Conservation (phyloP, 2,888 invertebrate species). For the Chouioia cunea region DNA sequence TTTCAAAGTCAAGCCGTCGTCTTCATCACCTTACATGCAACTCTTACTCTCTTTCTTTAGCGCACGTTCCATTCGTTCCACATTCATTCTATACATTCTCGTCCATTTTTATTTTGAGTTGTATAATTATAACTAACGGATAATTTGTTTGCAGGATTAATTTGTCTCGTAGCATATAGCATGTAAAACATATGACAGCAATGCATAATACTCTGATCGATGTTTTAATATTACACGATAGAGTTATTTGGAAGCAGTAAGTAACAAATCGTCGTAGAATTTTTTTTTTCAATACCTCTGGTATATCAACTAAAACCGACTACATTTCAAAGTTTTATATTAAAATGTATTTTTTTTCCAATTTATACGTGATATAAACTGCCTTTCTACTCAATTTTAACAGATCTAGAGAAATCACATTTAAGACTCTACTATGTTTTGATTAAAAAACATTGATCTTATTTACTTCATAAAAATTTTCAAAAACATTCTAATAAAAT, state of each 20-base stretch:
- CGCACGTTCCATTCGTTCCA: background rate
- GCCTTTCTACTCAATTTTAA: constrained; percentile 35
- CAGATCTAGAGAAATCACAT: constrained; percentile 39
- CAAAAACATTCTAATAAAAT: constrained; percentile 33
- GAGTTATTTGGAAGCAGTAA: constrained; percentile 44
- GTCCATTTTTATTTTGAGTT: constrained; percentile 18
- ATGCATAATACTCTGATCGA: constrained; percentile 30
- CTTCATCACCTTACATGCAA: constrained; percentile 22
- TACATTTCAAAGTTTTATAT: constrained; percentile 25
- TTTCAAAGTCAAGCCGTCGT: constrained; percentile 33
- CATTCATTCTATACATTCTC: constrained; percentile 37
- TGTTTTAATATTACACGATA: constrained; percentile 38
- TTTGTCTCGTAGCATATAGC: constrained; percentile 32
- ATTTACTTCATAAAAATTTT: constrained; percentile 26
- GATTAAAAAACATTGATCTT: constrained; percentile 32
- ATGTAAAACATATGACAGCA: constrained; percentile 39
- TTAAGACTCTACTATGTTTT: constrained; percentile 22
- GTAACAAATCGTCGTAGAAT: constrained; percentile 34
- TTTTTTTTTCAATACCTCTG: constrained; percentile 20
- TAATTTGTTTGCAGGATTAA: constrained; percentile 30
- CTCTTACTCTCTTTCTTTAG: constrained; percentile 17
- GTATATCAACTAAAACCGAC: constrained; percentile 30
- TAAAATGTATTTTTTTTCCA: constrained; percentile 19
- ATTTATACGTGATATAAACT: constrained; percentile 35
- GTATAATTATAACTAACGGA: constrained; percentile 38